These are phyloP conservation scores for Camelus dromedarius DNA, from an alignment of 2,113 vertebrate genomes.

Conservation along the genomic window DNA sequence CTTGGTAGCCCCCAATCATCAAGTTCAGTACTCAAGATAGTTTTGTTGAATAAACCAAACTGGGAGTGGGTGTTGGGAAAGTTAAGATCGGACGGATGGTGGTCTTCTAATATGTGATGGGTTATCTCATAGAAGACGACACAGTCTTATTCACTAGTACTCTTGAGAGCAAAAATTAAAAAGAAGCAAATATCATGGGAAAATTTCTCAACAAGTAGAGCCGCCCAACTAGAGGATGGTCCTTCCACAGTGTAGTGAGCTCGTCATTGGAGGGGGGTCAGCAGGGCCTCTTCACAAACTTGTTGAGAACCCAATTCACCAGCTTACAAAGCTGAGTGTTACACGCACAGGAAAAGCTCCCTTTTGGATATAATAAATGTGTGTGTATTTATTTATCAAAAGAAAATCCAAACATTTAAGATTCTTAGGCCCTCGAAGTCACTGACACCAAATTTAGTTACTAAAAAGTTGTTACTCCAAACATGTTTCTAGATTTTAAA, in stretches of 20 bases:
- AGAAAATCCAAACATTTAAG: slow-evolving; percentile 21
- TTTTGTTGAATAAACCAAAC: neutral
- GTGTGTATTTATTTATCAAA: neutral
- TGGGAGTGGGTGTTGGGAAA: neutral
- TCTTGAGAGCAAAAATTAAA: neutral
- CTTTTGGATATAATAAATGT: neutral
- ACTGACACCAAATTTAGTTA: neutral
- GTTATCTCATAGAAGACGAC: neutral
- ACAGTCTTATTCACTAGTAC: neutral
- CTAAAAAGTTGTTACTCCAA: neutral
- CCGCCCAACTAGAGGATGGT: neutral
- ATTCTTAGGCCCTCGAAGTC: neutral
- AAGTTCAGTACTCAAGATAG: neutral
- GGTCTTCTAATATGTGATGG: neutral
- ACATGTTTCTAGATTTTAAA: neutral
- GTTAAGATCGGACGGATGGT: too few relatives aligned
- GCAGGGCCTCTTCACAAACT: neutral
- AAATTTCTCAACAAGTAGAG: neutral
- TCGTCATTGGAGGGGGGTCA: fast-evolving
- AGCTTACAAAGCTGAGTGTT: neutral
- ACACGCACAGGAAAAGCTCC: neutral
- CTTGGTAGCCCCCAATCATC: neutral
- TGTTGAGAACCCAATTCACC: neutral
- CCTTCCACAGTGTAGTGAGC: neutral
- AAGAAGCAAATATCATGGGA: neutral